Evolutionary conservation across 2,888 invertebrate genomes (phyloP), one percentile per base, ranked within the genome.

Genomic region (Caenorhabditis becei): DNA sequence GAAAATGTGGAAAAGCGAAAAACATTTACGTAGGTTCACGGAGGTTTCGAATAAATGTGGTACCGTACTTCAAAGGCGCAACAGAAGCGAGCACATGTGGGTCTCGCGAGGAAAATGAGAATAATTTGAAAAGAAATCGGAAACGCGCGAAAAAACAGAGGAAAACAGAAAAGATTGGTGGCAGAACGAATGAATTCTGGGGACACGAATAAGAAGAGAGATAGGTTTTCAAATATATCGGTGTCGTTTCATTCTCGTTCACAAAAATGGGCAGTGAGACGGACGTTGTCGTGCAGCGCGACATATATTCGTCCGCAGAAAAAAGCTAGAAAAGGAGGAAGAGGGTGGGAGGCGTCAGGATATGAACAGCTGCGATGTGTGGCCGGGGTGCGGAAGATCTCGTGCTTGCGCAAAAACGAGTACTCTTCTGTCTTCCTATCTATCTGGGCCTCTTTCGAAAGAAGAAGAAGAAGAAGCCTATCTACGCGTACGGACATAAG

Each of bases 371-470:
- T 71, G 71, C 62, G 47, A 62, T 53, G 61, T 41, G 51, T 41
- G 32, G 32, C 32, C 32, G 32, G 32, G 32, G 32, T 32, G 32
- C 32, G 32, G 54, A 62, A 53, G 71, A 71, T 71, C 71, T 56
- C 71, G 71, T 62, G 71, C 54, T 62, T 41, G 62, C 71, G 71
- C 71, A 71, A 71, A 71, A 71, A 71, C 71, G 71, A 71, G 71
- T 71, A 71, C 71, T 71, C 59, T 71, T 71, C 70, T 41, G 70
- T 62, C 28, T 71, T 20, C 61, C 62, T 62, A 54, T 71, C 71
- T 71, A 54, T 70, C 59, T 49, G 37, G 53, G 20, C 61, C 35
- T 70, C 61, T 69, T 49, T 61, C 41, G 35, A 41, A 56, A 44
- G 37, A 66, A 54, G n/a, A n/a, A n/a, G n/a, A n/a, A n/a, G n/a